Evolutionary conservation across 2,113 vertebrate genomes (phyloP).

Genomic region (Cottus gobio): DNA sequence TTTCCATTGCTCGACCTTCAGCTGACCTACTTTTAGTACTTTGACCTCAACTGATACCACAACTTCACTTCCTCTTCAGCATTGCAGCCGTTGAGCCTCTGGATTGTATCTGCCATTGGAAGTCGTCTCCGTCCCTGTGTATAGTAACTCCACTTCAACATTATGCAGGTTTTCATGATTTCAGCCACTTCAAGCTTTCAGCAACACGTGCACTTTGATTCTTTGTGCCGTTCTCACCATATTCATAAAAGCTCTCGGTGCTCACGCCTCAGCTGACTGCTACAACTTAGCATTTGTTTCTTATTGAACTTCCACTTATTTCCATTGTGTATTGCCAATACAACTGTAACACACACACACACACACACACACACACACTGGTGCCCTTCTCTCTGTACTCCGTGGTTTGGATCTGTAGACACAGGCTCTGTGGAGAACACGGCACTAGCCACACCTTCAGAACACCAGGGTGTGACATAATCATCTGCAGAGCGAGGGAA

Average conservation of each 20-base stretch:
- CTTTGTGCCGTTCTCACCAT: too few species aligned
- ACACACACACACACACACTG: too few species aligned
- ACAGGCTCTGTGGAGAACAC: neutral
- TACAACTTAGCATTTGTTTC: neutral
- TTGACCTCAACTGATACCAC: neutral
- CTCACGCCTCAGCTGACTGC: neutral
- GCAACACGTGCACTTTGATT: too few species aligned
- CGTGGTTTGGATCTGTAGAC: conserved; percentile 24
- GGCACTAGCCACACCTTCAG: conserved; percentile 2
- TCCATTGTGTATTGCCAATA: neutral
- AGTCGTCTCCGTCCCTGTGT: too few species aligned
- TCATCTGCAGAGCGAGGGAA: conserved; percentile 7
- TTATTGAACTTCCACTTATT: neutral
- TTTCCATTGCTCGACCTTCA: neutral
- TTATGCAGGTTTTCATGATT: too few species aligned
- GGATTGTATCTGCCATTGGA: too few species aligned
- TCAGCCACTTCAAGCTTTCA: too few species aligned
- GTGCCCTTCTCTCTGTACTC: neutral
- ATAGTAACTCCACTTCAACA: too few species aligned
- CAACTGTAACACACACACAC: neutral
- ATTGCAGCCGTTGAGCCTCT: too few species aligned
- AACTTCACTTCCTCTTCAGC: neutral
- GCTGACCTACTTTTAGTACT: neutral
- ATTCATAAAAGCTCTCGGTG: neutral
- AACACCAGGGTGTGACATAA: neutral